These are phyloP conservation scores for Cliona cf. orientalis DNA, from an alignment of 37 sponge, comb jelly and placozoan species.

Conservation along the genomic window DNA sequence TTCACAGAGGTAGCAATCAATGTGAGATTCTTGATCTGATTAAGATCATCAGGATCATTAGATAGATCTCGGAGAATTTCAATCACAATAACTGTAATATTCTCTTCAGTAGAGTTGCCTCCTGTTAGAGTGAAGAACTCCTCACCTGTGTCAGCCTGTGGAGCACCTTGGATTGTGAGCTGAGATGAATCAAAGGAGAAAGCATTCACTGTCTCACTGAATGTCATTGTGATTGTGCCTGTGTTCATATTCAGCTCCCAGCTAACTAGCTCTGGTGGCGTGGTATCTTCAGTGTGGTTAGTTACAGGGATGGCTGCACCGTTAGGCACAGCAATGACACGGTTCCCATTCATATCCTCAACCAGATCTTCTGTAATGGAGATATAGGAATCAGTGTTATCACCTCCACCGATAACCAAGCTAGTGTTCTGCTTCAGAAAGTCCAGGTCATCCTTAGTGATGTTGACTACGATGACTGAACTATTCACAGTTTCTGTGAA, in stretches of 20 bases:
- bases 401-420: conserved; percentile 44
- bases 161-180: conserved; percentile 59
- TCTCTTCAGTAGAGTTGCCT: conserved; percentile 63
- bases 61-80: conserved; percentile 59
- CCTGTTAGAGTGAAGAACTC: conserved; percentile 65
- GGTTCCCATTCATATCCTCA: conserved; percentile 83
- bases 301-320: conserved; percentile 41
- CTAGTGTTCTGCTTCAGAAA: conserved; percentile 85
- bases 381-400: conserved; percentile 67
- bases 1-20: conserved; percentile 39
- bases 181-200: conserved; percentile 69
- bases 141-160: not conserved
- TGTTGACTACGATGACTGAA: conserved; percentile 73
- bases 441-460: conserved; percentile 77
- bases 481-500: conserved; percentile 63
- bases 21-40: conserved; percentile 66
- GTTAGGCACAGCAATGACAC: conserved; percentile 50
- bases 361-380: conserved; percentile 70
- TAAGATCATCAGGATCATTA: conserved; percentile 69
- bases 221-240: conserved; percentile 77
- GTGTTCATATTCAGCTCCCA: conserved; percentile 84
- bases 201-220: conserved; percentile 89
- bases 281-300: conserved; percentile 77
- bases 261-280: conserved; percentile 70
- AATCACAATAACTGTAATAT: conserved; percentile 74